Base-by-base conservation (phyloP, 2,888 invertebrate species). In the Nebria brevicollis region DNA sequence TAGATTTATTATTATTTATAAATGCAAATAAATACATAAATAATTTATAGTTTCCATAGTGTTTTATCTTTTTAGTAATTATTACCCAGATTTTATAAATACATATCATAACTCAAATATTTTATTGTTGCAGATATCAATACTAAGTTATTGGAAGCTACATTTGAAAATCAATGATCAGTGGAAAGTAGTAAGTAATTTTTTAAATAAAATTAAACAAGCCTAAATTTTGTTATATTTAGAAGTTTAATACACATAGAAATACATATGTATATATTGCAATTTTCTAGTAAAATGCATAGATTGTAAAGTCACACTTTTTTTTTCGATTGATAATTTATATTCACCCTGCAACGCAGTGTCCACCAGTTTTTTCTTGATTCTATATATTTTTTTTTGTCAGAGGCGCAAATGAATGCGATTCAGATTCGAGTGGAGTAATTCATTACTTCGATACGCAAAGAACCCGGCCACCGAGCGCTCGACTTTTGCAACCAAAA, bases 391-490 rank as follows among this genome's bases (percentile, higher is more conserved):
- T 43, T 66, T 13, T 68, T 68, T 26, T 8, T 13, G 68, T 68
- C 15, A 68, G 68, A 54, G 77, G 70, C 77, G 70, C 54, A 77
- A 77, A 77, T 77, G 41, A 72, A 72, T 70, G 77, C 70, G 54
- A 70, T 70, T 54, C 42, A 42, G 54, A 70, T 77, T 70, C 70
- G 54, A 54, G 68, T 2, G 26, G 54, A 77, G 72, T 77, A 77
- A 77, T 77, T 68, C 68, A 77, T 77, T 77, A 77, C 77, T 77
- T 68, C 54, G 25, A 54, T 77, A 70, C 77, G 77, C 70, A 54
- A 54, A 54, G 54, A 75, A 75, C 75, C 54, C 13, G 34, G 68
- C 42, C 54, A 76, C 66, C 66, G 68, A 76, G 42, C 66, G 54
- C 76, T 66, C 66, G 72, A 34, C 42, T 72, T 72, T 41, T 72